These are phyloP conservation scores for Arnoldichthys spilopterus DNA, from an alignment of 2,797 vertebrate genomes.

Conservation along the genomic window DNA sequence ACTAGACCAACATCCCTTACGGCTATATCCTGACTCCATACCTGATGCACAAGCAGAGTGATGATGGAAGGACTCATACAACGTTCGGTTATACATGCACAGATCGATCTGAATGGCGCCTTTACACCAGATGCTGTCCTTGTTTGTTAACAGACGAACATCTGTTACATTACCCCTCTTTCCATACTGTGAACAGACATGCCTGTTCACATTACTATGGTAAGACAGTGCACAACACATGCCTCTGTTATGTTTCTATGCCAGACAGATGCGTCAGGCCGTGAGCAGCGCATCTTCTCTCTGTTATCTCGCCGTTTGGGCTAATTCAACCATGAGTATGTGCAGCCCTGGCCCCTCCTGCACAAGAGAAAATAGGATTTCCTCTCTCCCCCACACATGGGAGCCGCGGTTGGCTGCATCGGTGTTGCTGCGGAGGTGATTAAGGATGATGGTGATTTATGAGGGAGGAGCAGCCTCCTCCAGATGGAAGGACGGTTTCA, in stretches of 20 bases:
- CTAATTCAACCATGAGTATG: conserved; percentile 13
- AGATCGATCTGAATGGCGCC: neutral
- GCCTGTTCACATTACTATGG: conserved; percentile 12
- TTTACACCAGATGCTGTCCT: neutral
- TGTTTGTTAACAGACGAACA: conserved; percentile 42
- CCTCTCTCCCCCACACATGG: conserved; percentile 16
- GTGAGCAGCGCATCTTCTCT: neutral
- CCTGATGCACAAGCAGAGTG: neutral
- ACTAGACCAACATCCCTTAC: neutral
- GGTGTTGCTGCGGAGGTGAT: conserved; percentile 49
- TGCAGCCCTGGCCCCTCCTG: conserved; percentile 25
- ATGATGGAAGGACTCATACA: neutral
- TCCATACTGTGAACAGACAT: conserved; percentile 29
- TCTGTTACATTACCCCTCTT: conserved; percentile 26
- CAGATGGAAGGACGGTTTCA: conserved; percentile 4
- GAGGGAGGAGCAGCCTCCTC: conserved; percentile 15
- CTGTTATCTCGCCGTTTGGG: conserved; percentile 1
- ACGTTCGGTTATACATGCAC: neutral
- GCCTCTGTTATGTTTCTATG: conserved; percentile 21
- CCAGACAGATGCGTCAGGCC: conserved; percentile 18
- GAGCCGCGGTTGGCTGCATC: conserved; percentile 28
- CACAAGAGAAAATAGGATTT: conserved; percentile 38
- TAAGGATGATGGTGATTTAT: conserved; percentile 52
- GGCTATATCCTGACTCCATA: neutral
- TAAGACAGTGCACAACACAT: neutral